Percentiles rank a stretch among this genome's conserved stretches.
These are phyloP conservation scores for Malurus leucopterus DNA, from an alignment of 2,797 vertebrate genomes.

Conservation along the genomic window DNA sequence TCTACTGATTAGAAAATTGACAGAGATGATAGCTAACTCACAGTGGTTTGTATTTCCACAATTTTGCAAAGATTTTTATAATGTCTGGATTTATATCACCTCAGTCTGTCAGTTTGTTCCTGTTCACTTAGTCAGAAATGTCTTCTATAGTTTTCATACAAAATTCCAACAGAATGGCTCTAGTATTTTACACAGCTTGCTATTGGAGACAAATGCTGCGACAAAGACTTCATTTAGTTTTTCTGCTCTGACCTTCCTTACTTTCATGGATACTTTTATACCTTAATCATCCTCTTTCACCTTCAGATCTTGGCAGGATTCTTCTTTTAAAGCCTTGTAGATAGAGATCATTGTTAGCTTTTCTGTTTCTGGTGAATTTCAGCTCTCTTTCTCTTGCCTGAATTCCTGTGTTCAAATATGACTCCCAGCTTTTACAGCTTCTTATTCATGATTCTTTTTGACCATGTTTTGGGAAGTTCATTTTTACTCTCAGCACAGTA, in stretches of 20 bases:
- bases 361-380: neutral
- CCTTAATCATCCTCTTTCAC: neutral
- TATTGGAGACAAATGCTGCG: neutral
- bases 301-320: constrained; percentile 5
- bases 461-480: neutral
- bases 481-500: neutral
- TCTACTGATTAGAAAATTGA: neutral
- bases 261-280: neutral
- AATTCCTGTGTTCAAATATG: neutral
- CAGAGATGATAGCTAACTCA: neutral
- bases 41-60: neutral
- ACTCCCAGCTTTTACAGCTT: neutral
- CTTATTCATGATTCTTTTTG: neutral
- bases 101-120: neutral
- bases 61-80: neutral
- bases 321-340: neutral
- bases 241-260: neutral
- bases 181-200: neutral
- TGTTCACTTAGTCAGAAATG: neutral
- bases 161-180: neutral
- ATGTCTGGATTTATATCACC: neutral
- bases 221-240: neutral
- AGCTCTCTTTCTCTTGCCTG: neutral
- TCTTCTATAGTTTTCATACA: neutral
- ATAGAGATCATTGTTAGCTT: neutral